Base-by-base conservation (phyloP, 2,888 invertebrate species). In the Taenaris catops region DNA sequence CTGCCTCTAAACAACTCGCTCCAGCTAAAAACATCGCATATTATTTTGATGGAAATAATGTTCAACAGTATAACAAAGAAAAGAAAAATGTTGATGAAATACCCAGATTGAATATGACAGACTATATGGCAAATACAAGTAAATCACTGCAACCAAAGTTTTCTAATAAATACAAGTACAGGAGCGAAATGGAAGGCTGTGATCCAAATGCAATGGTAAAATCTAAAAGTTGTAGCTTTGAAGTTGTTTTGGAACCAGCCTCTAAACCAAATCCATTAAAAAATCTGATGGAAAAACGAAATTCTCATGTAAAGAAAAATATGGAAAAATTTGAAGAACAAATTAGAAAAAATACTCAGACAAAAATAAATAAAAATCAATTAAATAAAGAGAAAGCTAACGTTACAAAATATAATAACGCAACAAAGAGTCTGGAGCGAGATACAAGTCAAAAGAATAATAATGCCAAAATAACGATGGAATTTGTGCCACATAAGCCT, bases 401-500 rank as follows among this genome's bases (percentile, higher is more conserved):
- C 38, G 65, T 66, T 25, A 55, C 63, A 8, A 89, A 81, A 53
- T 78, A 74, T 40, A 78, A 71, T 40, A 79, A 80, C 40, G 59
- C 67, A 4, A 83, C 83, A 3, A 87, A 88, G 31, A 88, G 87
- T 38, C 63, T 88, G 4, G 87, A 88, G 62, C 65, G 87, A 51
- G 83, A 76, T 23, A 73, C 84, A 0, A 71, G 71, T 0, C 75
- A 71, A 36, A 87, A 84, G 34, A 84, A 78, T 44, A 73, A 72
- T 40, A 84, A 83, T 35, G 66, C 58, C 3, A 86, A 87, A 62
- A 72, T 80, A 9, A 81, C 81, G 1, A 86, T 88, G 83, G 87
- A 88, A 28, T 89, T 88, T 54, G 91, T 93, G 0, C 90, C 91
- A 0, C 93, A 93, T 50, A 93, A 93, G 53, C 93, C 93, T 0